Evolutionary conservation across 2,797 vertebrate genomes (phyloP).

Genomic region (Siniperca obscura): DNA sequence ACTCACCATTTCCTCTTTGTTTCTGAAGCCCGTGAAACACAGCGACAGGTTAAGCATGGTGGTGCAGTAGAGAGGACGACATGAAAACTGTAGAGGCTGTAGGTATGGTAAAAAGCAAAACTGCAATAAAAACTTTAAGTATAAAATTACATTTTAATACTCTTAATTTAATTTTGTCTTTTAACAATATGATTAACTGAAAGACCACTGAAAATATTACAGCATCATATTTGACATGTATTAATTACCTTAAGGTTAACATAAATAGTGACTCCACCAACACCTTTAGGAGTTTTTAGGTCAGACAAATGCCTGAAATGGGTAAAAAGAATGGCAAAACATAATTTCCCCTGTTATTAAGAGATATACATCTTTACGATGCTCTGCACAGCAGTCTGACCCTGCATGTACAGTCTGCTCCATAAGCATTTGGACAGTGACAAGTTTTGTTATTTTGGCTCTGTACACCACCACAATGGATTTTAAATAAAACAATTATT

Average conservation of each 20-base stretch:
- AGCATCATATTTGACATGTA: background rate
- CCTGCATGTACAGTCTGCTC: background rate
- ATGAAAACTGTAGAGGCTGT: slow-evolving; percentile 93
- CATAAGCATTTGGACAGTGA: too few relatives aligned
- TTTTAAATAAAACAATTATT: too few relatives aligned
- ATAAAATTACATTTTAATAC: background rate
- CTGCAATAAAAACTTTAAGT: background rate
- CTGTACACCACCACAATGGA: too few relatives aligned
- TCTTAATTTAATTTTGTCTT: background rate
- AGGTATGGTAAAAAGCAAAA: background rate
- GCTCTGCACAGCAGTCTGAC: slow-evolving; percentile 19
- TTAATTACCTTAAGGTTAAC: background rate
- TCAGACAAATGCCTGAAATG: background rate
- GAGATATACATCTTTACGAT: slow-evolving; percentile 10
- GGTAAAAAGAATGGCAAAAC: background rate
- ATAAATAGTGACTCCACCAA: too few relatives aligned
- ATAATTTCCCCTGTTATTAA: slow-evolving; percentile 1
- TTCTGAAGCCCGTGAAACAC: slow-evolving; percentile 97
- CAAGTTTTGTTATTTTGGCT: too few relatives aligned
- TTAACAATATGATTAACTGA: background rate
- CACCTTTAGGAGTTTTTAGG: too few relatives aligned
- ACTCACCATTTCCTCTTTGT: slow-evolving; percentile 96
- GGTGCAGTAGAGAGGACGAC: slow-evolving; percentile 93
- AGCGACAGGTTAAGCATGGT: slow-evolving; percentile 94
- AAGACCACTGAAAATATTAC: background rate